phyloP scores from a whole-genome alignment of 2,888 invertebrate genomes.

The Sarcophaga variegata region DNA sequence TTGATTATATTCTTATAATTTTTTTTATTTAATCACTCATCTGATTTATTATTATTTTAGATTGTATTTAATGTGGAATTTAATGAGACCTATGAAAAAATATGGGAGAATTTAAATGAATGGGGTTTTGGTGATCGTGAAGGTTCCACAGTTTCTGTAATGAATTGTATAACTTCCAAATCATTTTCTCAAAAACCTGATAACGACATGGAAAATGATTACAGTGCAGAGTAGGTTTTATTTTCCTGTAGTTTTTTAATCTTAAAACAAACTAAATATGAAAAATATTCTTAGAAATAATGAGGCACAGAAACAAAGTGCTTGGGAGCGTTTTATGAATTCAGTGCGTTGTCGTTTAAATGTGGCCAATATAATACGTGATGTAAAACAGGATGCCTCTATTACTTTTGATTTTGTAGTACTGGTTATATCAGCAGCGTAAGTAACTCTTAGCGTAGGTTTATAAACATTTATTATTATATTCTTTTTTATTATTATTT shows the following conservation, averaged over 20 bases:
- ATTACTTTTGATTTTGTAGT: slow-evolving; percentile 90
- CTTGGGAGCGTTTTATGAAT: slow-evolving; percentile 86
- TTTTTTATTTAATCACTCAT: background rate
- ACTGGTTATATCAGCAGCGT: slow-evolving; percentile 88
- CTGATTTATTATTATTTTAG: slow-evolving; percentile 59
- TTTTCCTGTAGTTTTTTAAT: background rate
- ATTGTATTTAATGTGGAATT: slow-evolving; percentile 85
- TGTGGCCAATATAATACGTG: slow-evolving; percentile 87
- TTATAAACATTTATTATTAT: background rate
- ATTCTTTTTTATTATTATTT: background rate
- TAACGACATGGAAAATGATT: slow-evolving; percentile 65
- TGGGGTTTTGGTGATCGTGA: slow-evolving; percentile 85
- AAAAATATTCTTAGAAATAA: slow-evolving; percentile 70
- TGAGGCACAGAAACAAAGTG: slow-evolving; percentile 75
- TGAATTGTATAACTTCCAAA: slow-evolving; percentile 85
- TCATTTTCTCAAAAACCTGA: slow-evolving; percentile 71
- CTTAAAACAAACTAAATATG: background rate
- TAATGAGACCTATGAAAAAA: slow-evolving; percentile 84
- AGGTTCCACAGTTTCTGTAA: slow-evolving; percentile 84
- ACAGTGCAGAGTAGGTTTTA: slow-evolving; percentile 70
- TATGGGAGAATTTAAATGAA: slow-evolving; percentile 84
- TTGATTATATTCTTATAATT: background rate
- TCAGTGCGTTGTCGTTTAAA: slow-evolving; percentile 87
- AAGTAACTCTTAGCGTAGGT: slow-evolving; percentile 69
- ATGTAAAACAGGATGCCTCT: slow-evolving; percentile 86